Evolutionary conservation across 2,113 vertebrate species (phyloP), one percentile per base, ranked within the genome.

Genomic region (Myotis brandtii): DNA sequence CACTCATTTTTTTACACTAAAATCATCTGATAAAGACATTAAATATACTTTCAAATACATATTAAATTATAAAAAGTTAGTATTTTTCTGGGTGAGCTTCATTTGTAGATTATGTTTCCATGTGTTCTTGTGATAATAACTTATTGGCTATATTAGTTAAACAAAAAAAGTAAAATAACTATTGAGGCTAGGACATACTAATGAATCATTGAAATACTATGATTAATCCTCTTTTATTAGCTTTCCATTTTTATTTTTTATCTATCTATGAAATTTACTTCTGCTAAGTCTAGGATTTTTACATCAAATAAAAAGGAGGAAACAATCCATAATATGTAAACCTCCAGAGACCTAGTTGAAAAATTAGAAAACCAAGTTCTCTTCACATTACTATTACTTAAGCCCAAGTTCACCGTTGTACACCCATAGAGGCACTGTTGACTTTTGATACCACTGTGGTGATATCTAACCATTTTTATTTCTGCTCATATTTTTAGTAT

Each of bases 221-320:
- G 34, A 76, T 67, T 89, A 62, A 83, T 79, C 17, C 23, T 67
- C 54, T 56, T 81, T 86, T 75, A 76, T 88, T 92, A 86, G 77
- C 92, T 95, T 75, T 12, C 3, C 1, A 73, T 72, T 92, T 91
- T 89, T 80, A 83, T 30, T 62, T 27, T 81, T 80, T 40, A 52
- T 43, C 56, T 62, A 37, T 64, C 48, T 40, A 48, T 87, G 52
- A 85, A 73, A 72, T 64, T 95, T 83, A 77, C 8, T 91, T 88
- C n/a, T 46, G 0, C 32, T 83, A 95, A 62, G 11, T n/a, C 32
- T 46, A 69, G 6, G 30, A 64, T 66, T 43, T 95, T 89, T 66
- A 84, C 23, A 54, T 34, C 8, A 34, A 48, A 91, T 79, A n/a
- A 77, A 86, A 67, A 52, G 27, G 14, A 85, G 69, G 12, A 64